phyloP scores from a whole-genome alignment of 1,140 invertebrate species.

The Fopius arisanus region DNA sequence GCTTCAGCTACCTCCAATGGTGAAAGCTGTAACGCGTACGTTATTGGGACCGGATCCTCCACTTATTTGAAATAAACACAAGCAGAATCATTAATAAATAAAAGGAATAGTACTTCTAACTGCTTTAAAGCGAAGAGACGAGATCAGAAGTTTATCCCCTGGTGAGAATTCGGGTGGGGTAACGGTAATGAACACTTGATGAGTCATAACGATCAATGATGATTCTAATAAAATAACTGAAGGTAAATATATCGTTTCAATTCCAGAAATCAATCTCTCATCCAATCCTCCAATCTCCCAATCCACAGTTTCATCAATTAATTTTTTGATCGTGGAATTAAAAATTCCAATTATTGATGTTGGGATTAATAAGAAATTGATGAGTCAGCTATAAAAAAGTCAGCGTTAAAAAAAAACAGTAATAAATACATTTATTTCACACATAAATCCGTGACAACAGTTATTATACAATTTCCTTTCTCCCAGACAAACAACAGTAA shows the following conservation, averaged over 20 bases:
- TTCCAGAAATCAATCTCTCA: not conserved
- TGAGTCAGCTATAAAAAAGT: not conserved
- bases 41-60: not conserved
- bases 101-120: not conserved
- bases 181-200: slow-evolving; percentile 21
- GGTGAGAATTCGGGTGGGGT: slow-evolving; percentile 19
- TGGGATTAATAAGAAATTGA: too few relatives aligned
- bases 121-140: slow-evolving; percentile 3
- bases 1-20: not conserved
- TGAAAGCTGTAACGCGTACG: not conserved
- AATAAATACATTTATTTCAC: slow-evolving; percentile 35
- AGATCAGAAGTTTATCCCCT: slow-evolving; percentile 13
- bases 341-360: too few relatives aligned
- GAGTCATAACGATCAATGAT: slow-evolving; percentile 10
- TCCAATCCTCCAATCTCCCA: not conserved
- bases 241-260: not conserved
- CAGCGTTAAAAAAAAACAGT: slow-evolving; percentile 23
- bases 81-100: not conserved
- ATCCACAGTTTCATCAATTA: not conserved
- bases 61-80: not conserved
- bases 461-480: slow-evolving; percentile 29
- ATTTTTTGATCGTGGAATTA: too few relatives aligned
- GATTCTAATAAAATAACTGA: too few relatives aligned
- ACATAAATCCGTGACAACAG: slow-evolving; percentile 20
- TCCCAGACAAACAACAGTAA: slow-evolving; percentile 4